These are phyloP conservation scores for Gallinago media DNA, from an alignment of 2,113 vertebrate genomes.

Conservation along the genomic window DNA sequence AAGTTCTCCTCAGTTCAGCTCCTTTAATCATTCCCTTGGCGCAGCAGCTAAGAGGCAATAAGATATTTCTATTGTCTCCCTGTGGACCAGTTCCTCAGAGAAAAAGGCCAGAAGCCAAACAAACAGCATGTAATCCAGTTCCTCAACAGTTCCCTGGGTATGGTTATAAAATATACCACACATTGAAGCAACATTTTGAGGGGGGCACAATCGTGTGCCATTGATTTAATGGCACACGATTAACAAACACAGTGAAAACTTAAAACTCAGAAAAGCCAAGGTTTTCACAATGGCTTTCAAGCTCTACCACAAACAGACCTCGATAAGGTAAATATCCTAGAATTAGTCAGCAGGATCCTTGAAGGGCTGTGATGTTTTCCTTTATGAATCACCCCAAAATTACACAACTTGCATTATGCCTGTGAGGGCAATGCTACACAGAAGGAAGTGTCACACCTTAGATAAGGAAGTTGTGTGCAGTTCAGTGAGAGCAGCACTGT, in stretches of 20 bases:
- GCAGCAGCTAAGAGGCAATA: not conserved
- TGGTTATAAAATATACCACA: not conserved
- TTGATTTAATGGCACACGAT: not conserved
- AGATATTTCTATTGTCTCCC: not conserved
- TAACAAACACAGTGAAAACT: not conserved
- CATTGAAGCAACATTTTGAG: not conserved
- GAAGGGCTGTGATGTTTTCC: conserved; percentile 22
- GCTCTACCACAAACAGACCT: not conserved
- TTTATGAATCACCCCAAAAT: conserved; percentile 31
- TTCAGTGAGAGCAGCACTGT: not conserved
- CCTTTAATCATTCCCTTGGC: not conserved
- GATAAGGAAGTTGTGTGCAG: not conserved
- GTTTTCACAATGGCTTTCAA: not conserved
- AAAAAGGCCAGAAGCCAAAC: not conserved
- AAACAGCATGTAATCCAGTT: not conserved
- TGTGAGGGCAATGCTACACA: not conserved
- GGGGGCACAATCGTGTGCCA: no score
- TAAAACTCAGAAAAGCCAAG: not conserved
- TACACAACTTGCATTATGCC: not conserved
- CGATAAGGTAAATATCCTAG: conserved; percentile 39
- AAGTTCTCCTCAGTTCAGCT: not conserved
- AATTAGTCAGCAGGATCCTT: conserved; percentile 31
- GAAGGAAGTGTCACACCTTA: conserved; percentile 37
- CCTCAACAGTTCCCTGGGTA: not conserved
- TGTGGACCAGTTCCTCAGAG: not conserved